Evolutionary conservation across 1,140 invertebrate genomes (phyloP).

Genomic region (Spodoptera litura): DNA sequence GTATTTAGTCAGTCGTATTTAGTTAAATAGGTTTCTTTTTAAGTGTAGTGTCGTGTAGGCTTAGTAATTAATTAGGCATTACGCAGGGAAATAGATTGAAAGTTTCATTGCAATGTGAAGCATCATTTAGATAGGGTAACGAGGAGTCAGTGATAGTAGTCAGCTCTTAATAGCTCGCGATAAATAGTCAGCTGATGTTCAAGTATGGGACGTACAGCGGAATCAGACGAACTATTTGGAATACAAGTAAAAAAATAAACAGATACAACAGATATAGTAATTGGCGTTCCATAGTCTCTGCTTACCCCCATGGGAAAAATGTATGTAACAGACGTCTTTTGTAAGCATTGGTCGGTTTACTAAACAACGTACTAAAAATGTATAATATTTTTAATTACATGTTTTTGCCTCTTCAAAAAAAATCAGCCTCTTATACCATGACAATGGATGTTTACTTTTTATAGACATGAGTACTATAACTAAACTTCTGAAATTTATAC

Average conservation of each 20-base stretch:
- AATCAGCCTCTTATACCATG: no score
- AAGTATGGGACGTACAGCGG: not conserved
- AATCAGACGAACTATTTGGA: not conserved
- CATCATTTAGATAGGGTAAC: constrained; percentile 50
- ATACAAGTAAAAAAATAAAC: no score
- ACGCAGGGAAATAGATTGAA: constrained; percentile 16
- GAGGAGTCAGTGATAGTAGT: constrained; percentile 49
- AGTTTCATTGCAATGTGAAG: constrained; percentile 29
- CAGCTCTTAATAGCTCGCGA: constrained; percentile 58
- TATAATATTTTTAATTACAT: no score
- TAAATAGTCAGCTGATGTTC: constrained; percentile 51
- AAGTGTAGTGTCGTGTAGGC: not conserved
- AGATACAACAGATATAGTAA: no score
- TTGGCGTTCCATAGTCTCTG: no score
- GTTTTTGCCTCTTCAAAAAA: no score
- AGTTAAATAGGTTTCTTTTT: not conserved
- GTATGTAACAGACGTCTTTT: no score
- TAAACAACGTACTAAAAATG: no score
- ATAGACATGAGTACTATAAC: no score
- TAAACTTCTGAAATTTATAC: no score
- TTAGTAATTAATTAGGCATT: constrained; percentile 36
- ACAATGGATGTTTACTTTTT: not conserved
- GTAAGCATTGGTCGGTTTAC: no score
- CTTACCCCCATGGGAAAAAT: no score
- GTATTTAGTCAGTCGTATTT: constrained; percentile 18